These are phyloP conservation scores for Erannis defoliaria DNA, from an alignment of 2,888 invertebrate genomes.

Conservation along the genomic window DNA sequence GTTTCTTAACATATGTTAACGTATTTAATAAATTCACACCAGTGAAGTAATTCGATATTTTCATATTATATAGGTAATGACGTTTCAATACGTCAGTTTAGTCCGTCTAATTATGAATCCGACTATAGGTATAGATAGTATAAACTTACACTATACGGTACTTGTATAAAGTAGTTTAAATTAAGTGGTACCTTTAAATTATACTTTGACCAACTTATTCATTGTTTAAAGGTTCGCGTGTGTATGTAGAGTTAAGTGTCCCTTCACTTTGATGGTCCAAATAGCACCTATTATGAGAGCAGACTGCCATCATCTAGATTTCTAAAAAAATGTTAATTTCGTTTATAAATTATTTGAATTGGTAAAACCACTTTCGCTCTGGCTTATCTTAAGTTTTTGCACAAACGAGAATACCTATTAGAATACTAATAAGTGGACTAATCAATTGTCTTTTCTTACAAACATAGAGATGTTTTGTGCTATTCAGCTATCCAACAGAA, in stretches of 20 bases:
- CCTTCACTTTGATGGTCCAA: slow-evolving; percentile 20
- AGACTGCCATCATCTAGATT: slow-evolving; percentile 3
- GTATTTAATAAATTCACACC: too few relatives aligned
- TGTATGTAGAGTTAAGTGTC: not conserved
- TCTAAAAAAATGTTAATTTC: slow-evolving; percentile 11
- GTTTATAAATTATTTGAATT: not conserved
- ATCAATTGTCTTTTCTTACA: not conserved
- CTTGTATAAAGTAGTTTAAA: too few relatives aligned
- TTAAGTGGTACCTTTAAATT: not conserved
- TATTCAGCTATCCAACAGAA: not conserved
- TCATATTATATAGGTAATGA: too few relatives aligned
- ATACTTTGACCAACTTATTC: slow-evolving; percentile 2
- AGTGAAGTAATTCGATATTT: too few relatives aligned
- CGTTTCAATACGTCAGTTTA: too few relatives aligned
- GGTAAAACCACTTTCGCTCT: slow-evolving; percentile 5
- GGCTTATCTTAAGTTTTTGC: slow-evolving; percentile 2
- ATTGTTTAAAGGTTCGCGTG: slow-evolving; percentile 21
- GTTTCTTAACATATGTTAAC: too few relatives aligned
- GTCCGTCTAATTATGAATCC: too few relatives aligned
- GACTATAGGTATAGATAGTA: too few relatives aligned
- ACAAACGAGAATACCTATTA: slow-evolving; percentile 3
- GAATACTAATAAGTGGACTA: slow-evolving; percentile 4
- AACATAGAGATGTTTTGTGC: not conserved
- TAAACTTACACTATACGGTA: not conserved
- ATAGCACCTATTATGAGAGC: not conserved